Evolutionary conservation across 1,140 invertebrate species (phyloP).

Genomic region (Amphibalanus amphitrite): DNA sequence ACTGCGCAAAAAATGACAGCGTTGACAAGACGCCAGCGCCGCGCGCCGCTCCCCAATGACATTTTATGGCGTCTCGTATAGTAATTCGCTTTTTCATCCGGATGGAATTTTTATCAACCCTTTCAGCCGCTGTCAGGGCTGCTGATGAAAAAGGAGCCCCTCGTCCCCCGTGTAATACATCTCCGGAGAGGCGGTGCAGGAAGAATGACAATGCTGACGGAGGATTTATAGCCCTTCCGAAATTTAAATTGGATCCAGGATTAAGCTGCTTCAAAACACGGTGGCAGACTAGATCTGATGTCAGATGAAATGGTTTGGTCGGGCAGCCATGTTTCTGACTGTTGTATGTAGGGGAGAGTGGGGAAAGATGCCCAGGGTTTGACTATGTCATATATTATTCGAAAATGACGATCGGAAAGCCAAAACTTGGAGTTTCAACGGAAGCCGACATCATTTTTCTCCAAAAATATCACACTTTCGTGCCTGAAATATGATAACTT

Average conservation of each 20-base stretch:
- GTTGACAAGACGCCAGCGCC: not conserved
- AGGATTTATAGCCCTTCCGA: not conserved
- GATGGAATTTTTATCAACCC: not conserved
- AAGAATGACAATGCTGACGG: not conserved
- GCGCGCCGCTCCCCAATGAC: not conserved
- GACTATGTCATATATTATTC: too few relatives aligned
- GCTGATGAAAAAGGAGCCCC: not conserved
- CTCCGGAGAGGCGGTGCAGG: too few relatives aligned
- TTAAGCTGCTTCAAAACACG: not conserved
- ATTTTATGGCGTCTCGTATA: constrained; percentile 1
- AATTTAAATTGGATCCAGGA: not conserved
- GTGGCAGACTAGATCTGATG: too few relatives aligned
- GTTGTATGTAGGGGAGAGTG: too few relatives aligned
- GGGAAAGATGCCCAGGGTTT: too few relatives aligned
- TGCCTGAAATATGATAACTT: too few relatives aligned
- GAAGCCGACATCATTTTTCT: too few relatives aligned
- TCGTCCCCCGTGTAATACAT: not conserved
- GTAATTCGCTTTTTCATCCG: not conserved
- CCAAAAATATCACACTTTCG: too few relatives aligned
- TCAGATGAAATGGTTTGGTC: too few relatives aligned
- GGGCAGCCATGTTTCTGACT: too few relatives aligned
- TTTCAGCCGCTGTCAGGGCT: not conserved
- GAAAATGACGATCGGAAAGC: too few relatives aligned
- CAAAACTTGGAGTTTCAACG: too few relatives aligned
- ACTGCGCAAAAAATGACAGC: not conserved